A percentile compares a stretch with the other conserved stretches of the same genome.
These are phyloP conservation scores for Drosophila nr. perissopoda DNA, from an alignment of 2,888 invertebrate genomes.

Conservation along the genomic window DNA sequence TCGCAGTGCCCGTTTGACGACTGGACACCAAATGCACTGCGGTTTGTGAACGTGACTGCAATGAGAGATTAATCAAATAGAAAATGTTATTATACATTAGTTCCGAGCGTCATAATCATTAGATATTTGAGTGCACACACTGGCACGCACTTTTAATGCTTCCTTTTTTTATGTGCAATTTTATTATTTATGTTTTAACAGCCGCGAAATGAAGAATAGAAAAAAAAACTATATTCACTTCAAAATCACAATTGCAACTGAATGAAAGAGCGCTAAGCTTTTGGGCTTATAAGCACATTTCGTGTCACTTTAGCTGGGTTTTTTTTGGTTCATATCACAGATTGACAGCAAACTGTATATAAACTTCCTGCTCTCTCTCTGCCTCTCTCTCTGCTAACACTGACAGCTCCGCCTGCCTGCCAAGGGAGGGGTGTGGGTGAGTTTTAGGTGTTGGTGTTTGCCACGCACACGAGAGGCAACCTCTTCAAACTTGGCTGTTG, in stretches of 20 bases:
- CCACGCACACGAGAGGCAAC: slow-evolving; percentile 69
- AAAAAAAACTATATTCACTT: slow-evolving; percentile 66
- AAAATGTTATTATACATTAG: not conserved
- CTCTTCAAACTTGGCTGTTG: slow-evolving; percentile 77
- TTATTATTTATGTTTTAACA: slow-evolving; percentile 19
- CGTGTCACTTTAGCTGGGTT: slow-evolving; percentile 69
- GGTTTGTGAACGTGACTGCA: slow-evolving; percentile 95
- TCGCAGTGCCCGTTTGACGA: slow-evolving; percentile 95
- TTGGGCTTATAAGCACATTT: slow-evolving; percentile 75
- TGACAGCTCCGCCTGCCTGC: slow-evolving; percentile 47
- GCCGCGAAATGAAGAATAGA: slow-evolving; percentile 4
- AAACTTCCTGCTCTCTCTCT: slow-evolving; percentile 52
- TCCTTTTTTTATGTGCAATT: slow-evolving; percentile 23
- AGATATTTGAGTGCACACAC: slow-evolving; percentile 11
- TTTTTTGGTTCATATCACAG: slow-evolving; percentile 66
- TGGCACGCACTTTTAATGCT: slow-evolving; percentile 38
- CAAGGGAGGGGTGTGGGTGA: not conserved
- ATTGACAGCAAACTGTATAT: slow-evolving; percentile 68
- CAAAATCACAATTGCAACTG: slow-evolving; percentile 75
- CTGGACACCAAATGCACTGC: slow-evolving; percentile 98
- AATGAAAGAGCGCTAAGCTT: slow-evolving; percentile 56
- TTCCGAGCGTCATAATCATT: slow-evolving; percentile 1
- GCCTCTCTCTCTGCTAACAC: slow-evolving; percentile 15
- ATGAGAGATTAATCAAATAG: slow-evolving; percentile 15
- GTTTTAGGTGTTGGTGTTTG: slow-evolving; percentile 51